Conservation (phyloP, 1,140 invertebrate species). For the Drosophila burlai region DNA sequence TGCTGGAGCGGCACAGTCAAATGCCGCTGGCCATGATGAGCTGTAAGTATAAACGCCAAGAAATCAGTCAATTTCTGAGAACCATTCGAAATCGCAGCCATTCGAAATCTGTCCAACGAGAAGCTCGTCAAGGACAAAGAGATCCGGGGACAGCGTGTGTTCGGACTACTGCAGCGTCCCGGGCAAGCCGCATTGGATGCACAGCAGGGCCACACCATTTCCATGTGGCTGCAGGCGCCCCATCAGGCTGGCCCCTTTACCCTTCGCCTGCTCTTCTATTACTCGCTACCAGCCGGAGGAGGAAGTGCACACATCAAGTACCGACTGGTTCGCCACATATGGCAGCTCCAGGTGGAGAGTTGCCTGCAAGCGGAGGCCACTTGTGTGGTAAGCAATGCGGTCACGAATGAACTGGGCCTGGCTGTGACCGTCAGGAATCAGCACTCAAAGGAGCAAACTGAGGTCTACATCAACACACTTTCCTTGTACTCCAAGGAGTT, state of each 20-base stretch:
- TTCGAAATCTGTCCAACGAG: conserved; percentile 78
- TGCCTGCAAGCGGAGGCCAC: conserved; percentile 88
- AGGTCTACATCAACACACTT: conserved; percentile 85
- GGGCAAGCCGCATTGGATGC: conserved; percentile 86
- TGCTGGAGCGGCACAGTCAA: conserved; percentile 86
- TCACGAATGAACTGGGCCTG: conserved; percentile 87
- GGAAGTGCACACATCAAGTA: conserved; percentile 87
- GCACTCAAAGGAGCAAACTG: conserved; percentile 88
- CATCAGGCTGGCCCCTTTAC: conserved; percentile 88
- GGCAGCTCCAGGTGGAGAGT: conserved; percentile 89
- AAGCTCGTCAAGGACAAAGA: conserved; percentile 85
- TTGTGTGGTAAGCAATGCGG: conserved; percentile 85
- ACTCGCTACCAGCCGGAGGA: conserved; percentile 86
- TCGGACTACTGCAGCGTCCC: conserved; percentile 85
- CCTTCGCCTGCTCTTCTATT: conserved; percentile 91
- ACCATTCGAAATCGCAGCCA: conserved; percentile 32
- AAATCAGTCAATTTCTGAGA: background rate
- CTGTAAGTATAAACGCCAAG: conserved; percentile 54
- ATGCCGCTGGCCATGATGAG: conserved; percentile 75
- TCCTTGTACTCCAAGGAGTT: conserved; percentile 76
- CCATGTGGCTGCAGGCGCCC: conserved; percentile 90
- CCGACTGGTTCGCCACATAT: conserved; percentile 89
- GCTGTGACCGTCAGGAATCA: conserved; percentile 89
- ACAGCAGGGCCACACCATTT: conserved; percentile 87
- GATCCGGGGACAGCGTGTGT: conserved; percentile 86